Evolutionary conservation across 2,113 vertebrate species (phyloP).

Genomic region (Emydura subglobosa): DNA sequence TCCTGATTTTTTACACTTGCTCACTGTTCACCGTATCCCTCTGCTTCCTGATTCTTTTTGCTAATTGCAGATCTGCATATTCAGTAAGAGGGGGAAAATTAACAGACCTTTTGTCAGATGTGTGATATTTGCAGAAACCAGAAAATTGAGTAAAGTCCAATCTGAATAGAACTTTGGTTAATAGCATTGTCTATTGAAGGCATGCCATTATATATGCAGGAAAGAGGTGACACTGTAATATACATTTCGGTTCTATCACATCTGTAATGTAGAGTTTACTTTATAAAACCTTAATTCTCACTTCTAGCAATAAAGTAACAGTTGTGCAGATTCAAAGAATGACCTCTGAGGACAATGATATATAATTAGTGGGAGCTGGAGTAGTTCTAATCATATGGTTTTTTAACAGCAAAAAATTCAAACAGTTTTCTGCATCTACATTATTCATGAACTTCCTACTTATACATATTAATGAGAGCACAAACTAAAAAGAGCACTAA

Average conservation of each 20-base stretch:
- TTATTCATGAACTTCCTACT: conserved; percentile 72
- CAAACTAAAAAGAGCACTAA: conserved; percentile 22
- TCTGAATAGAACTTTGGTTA: not conserved
- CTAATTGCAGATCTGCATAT: not conserved
- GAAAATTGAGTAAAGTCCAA: not conserved
- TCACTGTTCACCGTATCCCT: too few relatives aligned
- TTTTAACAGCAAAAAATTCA: conserved; percentile 61
- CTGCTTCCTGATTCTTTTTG: not conserved
- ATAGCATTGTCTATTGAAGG: not conserved
- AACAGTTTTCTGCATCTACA: conserved; percentile 58
- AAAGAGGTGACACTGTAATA: accelerated
- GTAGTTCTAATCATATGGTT: conserved; percentile 64
- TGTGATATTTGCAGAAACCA: not conserved
- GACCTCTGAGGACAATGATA: conserved; percentile 63
- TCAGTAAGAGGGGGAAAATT: not conserved
- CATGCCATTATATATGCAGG: accelerated
- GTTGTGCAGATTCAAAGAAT: conserved; percentile 35
- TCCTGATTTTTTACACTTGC: too few relatives aligned
- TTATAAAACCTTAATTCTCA: not conserved
- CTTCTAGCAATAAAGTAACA: not conserved
- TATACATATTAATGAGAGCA: conserved; percentile 66
- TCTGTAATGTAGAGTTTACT: not conserved
- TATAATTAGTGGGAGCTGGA: conserved; percentile 43
- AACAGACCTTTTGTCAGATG: not conserved
- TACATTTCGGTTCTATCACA: not conserved